Percentiles rank a stretch among this genome's conserved stretches.
Evolutionary conservation across 2,113 vertebrate species (phyloP).

Genomic region (Notarius quadriscutis): DNA sequence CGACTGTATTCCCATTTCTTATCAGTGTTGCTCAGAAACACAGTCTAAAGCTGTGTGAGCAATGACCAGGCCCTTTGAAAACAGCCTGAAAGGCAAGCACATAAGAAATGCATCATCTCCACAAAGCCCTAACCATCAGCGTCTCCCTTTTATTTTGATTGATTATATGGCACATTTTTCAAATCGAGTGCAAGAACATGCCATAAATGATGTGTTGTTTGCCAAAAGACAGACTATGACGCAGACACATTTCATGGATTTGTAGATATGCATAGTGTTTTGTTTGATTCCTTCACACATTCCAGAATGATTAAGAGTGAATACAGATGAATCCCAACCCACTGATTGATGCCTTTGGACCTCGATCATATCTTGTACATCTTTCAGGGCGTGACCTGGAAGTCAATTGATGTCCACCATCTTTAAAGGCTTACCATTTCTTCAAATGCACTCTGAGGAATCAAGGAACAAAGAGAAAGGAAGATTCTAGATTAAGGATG

Average conservation of each 20-base stretch:
- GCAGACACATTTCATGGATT: conserved; percentile 58
- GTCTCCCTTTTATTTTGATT: conserved; percentile 67
- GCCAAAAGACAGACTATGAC: conserved; percentile 47
- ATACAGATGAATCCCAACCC: no score
- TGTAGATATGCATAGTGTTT: conserved; percentile 41
- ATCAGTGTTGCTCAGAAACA: conserved; percentile 40
- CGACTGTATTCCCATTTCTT: conserved; percentile 33
- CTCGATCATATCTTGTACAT: no score
- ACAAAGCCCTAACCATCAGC: conserved; percentile 62
- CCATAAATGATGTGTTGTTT: conserved; percentile 20
- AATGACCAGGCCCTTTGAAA: conserved; percentile 66
- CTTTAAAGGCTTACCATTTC: background rate
- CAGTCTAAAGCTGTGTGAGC: conserved; percentile 61
- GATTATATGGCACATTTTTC: conserved; percentile 56
- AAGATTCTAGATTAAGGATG: background rate
- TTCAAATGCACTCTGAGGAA: background rate
- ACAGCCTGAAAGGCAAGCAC: conserved; percentile 68
- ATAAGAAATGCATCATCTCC: conserved; percentile 69
- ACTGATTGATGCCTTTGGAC: background rate
- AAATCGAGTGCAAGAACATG: conserved; percentile 5
- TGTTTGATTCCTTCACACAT: background rate
- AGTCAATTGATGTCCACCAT: background rate
- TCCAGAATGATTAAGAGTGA: background rate
- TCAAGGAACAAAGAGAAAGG: background rate
- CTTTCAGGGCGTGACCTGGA: background rate